phyloP scores from a whole-genome alignment of 2,797 vertebrate genomes.

The Hephaestus fuliginosus region DNA sequence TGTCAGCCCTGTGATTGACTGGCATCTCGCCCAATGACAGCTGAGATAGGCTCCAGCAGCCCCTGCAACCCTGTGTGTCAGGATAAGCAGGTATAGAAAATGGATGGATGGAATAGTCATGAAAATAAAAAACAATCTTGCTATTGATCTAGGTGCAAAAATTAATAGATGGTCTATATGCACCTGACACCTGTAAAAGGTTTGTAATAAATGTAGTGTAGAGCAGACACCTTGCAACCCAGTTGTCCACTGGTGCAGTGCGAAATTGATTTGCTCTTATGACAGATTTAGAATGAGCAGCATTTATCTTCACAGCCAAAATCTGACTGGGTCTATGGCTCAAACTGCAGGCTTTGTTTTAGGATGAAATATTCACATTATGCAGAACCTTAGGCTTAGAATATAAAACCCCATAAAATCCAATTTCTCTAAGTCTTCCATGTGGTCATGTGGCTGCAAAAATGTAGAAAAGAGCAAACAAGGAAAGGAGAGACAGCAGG shows the following conservation, averaged over 20 bases:
- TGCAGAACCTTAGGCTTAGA: constrained; percentile 1
- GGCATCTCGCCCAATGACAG: too few species aligned
- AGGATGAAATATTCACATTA: neutral
- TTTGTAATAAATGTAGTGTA: constrained; percentile 24
- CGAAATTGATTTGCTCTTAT: constrained; percentile 52
- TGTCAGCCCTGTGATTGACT: too few species aligned
- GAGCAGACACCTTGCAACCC: constrained; percentile 46
- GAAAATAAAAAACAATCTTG: neutral
- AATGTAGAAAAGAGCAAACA: neutral
- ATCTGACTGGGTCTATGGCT: constrained; percentile 19
- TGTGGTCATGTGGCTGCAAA: neutral
- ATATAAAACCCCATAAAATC: neutral
- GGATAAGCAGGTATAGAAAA: too few species aligned
- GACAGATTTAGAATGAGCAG: constrained; percentile 40
- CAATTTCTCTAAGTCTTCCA: neutral
- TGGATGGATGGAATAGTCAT: neutral
- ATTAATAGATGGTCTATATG: neutral
- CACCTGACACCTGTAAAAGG: constrained; percentile 44
- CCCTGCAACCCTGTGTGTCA: too few species aligned
- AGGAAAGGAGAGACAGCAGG: neutral
- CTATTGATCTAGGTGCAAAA: neutral
- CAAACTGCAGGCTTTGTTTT: neutral
- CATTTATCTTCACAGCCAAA: constrained; percentile 52
- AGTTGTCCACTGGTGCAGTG: constrained; percentile 58
- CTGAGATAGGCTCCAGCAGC: too few species aligned